Conservation (phyloP, 1,140 invertebrate species). For the Pentalonia nigronervosa region DNA sequence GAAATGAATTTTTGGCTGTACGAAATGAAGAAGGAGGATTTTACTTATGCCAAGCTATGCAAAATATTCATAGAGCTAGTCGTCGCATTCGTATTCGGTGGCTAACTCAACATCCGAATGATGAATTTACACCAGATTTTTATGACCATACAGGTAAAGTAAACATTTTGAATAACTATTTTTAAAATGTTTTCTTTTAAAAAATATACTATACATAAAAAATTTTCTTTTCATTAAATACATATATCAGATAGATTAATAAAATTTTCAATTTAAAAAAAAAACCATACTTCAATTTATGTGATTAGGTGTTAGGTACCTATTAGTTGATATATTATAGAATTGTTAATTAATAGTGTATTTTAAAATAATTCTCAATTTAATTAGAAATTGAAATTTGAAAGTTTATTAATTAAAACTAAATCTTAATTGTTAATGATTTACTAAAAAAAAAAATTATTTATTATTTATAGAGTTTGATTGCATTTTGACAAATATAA, state of each 20-base stretch:
- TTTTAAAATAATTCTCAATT: neutral
- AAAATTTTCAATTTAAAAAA: neutral
- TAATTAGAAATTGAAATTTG: neutral
- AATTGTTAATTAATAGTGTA: neutral
- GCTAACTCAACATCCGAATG: conserved; percentile 75
- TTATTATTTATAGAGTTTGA: conserved; percentile 75
- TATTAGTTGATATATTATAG: no score
- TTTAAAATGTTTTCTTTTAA: neutral
- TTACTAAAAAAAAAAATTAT: no score
- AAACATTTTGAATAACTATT: neutral
- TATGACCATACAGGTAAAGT: conserved; percentile 81
- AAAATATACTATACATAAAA: neutral
- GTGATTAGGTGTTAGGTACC: no score
- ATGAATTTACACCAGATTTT: conserved; percentile 84
- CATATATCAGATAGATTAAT: neutral
- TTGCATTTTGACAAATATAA: conserved; percentile 86
- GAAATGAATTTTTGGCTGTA: conserved; percentile 88
- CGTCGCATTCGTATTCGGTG: conserved; percentile 87
- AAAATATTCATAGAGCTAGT: conserved; percentile 87
- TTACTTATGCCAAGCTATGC: conserved; percentile 88
- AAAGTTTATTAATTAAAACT: no score
- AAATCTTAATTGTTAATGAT: no score
- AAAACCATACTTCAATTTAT: neutral
- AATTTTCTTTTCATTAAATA: neutral
- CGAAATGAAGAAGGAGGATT: conserved; percentile 87